Percentiles rank a stretch among this genome's conserved stretches.
Conservation (phyloP, 2,113 vertebrate species). For the Dromas ardeola region DNA sequence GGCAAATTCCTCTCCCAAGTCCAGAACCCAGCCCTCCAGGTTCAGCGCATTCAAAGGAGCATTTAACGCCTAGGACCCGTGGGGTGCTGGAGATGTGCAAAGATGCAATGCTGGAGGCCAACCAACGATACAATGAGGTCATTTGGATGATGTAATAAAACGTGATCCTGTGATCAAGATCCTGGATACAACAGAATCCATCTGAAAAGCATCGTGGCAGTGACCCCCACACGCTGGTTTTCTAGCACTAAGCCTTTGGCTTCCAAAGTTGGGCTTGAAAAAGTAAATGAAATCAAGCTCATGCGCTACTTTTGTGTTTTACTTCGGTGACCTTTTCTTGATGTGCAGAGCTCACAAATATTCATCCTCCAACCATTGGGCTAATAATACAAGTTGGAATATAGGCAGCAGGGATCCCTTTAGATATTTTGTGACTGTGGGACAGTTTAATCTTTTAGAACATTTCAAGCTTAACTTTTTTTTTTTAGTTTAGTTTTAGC, state of each 20-base stretch:
- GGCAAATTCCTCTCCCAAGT: background rate
- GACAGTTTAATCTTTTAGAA: background rate
- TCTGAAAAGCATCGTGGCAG: background rate
- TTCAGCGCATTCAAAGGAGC: background rate
- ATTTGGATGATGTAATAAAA: background rate
- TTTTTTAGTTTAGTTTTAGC: background rate
- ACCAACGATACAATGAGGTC: rapidly evolving
- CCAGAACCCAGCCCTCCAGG: background rate
- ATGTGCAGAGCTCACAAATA: background rate
- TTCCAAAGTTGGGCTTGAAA: background rate
- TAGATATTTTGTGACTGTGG: rapidly evolving
- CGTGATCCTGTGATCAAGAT: background rate
- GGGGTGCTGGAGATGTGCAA: background rate
- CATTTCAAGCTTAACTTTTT: background rate
- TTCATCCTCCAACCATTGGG: background rate
- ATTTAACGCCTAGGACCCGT: rapidly evolving
- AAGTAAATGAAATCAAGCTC: background rate
- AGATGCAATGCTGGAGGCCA: background rate
- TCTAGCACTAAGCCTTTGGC: background rate
- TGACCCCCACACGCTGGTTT: background rate
- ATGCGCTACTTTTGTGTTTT: rapidly evolving
- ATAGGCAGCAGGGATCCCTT: background rate
- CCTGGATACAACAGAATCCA: background rate
- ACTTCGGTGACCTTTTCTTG: background rate
- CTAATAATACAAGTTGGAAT: background rate